Conservation (phyloP, 2,797 vertebrate genomes). For the Philypnodon macrostomus region DNA sequence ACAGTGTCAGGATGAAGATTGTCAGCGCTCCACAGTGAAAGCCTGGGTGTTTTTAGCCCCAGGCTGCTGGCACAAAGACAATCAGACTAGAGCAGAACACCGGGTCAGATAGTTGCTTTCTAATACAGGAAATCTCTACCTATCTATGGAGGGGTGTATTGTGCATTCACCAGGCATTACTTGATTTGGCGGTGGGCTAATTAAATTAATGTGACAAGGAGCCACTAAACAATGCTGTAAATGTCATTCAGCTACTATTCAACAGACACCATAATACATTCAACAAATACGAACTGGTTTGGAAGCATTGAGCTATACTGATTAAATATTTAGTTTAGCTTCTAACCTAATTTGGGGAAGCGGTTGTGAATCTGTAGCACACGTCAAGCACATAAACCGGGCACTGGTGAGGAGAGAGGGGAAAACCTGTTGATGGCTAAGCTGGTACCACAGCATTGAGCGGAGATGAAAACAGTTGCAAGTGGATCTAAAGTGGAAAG, state of each 20-base stretch:
- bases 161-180: constrained; percentile 43
- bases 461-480: constrained; percentile 4
- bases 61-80: constrained; percentile 34
- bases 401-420: constrained; percentile 23
- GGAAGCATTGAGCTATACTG: constrained; percentile 28
- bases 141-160: constrained; percentile 28
- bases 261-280: constrained; percentile 43
- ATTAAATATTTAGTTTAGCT: constrained; percentile 26
- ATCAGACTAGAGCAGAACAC: constrained; percentile 41
- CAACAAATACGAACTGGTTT: constrained; percentile 48
- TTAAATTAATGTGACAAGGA: constrained; percentile 61
- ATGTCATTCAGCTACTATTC: constrained; percentile 54
- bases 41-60: constrained; percentile 6
- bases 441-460: constrained; percentile 5
- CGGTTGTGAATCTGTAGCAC: constrained; percentile 8
- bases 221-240: constrained; percentile 50
- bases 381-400: constrained; percentile 7
- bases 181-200: constrained; percentile 56
- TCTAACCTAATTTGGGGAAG: constrained; percentile 16
- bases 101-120: constrained; percentile 31
- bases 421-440: constrained; percentile 60
- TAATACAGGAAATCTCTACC: constrained; percentile 14
- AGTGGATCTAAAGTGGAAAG: constrained; percentile 22
- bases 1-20: constrained; percentile 31
- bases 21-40: constrained; percentile 29